Percentiles rank a stretch among this genome's conserved stretches.
These are phyloP conservation scores for Sparus aurata DNA, from an alignment of 2,797 vertebrate species.

Conservation along the genomic window DNA sequence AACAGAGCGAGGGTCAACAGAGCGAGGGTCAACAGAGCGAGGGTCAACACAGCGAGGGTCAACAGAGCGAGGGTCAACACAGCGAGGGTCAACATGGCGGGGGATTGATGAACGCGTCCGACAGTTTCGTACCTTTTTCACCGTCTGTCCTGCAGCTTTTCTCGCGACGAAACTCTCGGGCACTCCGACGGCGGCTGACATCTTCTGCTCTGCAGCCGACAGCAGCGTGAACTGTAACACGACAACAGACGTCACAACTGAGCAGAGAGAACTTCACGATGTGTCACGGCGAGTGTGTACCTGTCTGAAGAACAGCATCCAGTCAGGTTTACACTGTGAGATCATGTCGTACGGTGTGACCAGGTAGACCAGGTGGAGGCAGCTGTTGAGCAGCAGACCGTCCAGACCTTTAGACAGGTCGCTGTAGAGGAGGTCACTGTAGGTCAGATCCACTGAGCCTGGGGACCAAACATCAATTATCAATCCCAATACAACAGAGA, in stretches of 20 bases:
- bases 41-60: too few species aligned
- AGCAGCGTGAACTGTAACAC: constrained; percentile 88
- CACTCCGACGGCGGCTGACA: constrained; percentile 89
- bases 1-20: too few species aligned
- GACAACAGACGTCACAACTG: neutral
- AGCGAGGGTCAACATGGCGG: too few species aligned
- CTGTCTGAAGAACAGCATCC: constrained; percentile 95
- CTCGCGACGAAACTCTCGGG: constrained; percentile 92
- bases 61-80: too few species aligned
- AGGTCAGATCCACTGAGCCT: constrained; percentile 93
- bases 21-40: too few species aligned
- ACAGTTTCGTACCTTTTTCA: constrained; percentile 88
- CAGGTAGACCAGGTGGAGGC: constrained; percentile 93
- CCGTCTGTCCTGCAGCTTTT: constrained; percentile 93
- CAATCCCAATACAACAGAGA: too few species aligned
- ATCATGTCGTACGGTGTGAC: constrained; percentile 93
- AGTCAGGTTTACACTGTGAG: constrained; percentile 89
- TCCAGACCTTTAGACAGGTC: constrained; percentile 93
- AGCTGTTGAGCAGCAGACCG: constrained; percentile 91
- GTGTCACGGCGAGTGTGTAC: constrained; percentile 61
- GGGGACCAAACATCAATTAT: constrained; percentile 15
- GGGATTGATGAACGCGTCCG: too few species aligned
- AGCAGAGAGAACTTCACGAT: rapidly evolving
- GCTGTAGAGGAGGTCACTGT: constrained; percentile 88
- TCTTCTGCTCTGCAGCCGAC: constrained; percentile 91